phyloP scores from a whole-genome alignment of 2,888 invertebrate species.

The Cheiracanthium punctorium region DNA sequence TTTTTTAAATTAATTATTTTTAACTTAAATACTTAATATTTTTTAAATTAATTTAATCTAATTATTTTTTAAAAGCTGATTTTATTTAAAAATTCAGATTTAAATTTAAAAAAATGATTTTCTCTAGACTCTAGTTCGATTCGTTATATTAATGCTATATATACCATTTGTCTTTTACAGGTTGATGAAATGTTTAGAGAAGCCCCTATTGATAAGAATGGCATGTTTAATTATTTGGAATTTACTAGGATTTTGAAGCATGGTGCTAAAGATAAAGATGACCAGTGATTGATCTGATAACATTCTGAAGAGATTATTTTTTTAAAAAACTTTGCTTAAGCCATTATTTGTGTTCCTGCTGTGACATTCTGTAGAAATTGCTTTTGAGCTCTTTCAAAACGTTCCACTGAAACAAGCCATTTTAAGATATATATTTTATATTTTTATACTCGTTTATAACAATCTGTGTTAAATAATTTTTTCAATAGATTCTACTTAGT shows the following conservation, averaged over 20 bases:
- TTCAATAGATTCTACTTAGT: no score
- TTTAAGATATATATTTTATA: conserved; percentile 1
- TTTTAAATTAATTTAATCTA: no score
- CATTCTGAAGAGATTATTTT: background rate
- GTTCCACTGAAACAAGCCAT: background rate
- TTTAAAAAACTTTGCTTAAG: background rate
- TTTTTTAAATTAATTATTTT: no score
- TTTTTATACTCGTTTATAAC: no score
- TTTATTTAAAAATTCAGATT: no score
- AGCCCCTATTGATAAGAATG: conserved; percentile 91
- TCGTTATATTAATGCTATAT: no score
- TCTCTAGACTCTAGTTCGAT: no score
- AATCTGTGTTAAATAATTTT: no score
- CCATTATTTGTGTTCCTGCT: background rate
- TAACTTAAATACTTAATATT: no score
- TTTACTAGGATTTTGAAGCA: conserved; percentile 99
- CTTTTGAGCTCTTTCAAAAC: background rate
- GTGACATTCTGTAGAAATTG: conserved; percentile 1
- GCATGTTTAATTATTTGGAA: conserved; percentile 97
- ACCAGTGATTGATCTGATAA: conserved; percentile 75
- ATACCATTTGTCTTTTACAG: conserved; percentile 74
- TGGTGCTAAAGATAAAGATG: conserved; percentile 98
- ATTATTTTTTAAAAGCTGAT: no score
- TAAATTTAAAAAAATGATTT: no score
- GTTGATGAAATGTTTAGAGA: conserved; percentile 99